Evolutionary conservation across 2,797 vertebrate species (phyloP).

Genomic region (Gambelia wislizenii): DNA sequence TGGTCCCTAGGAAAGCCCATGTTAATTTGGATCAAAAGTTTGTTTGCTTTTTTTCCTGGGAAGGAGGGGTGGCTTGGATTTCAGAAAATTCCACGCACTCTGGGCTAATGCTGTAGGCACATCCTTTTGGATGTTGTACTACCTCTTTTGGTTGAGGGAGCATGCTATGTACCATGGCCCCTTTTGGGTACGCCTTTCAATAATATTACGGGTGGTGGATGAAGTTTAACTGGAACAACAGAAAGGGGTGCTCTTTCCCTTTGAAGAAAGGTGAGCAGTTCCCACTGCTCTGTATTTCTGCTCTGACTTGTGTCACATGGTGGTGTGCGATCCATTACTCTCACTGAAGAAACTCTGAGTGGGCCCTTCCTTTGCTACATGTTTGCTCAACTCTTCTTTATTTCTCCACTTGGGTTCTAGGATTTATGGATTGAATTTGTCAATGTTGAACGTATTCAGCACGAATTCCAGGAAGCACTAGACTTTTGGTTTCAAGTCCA

Average conservation of each 20-base stretch:
- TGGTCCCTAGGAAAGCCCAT: background rate
- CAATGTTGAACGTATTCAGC: conserved; percentile 89
- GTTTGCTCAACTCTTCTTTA: background rate
- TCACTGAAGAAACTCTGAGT: background rate
- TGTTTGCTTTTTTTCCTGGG: rapidly evolving
- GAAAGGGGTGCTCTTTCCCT: too few relatives aligned
- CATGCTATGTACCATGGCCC: too few relatives aligned
- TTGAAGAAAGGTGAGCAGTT: background rate
- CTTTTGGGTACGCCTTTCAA: too few relatives aligned
- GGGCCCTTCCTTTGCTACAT: background rate
- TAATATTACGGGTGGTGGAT: too few relatives aligned
- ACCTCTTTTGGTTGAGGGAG: too few relatives aligned
- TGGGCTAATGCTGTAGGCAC: background rate
- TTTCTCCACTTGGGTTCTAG: conserved; percentile 71
- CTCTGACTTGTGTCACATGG: background rate
- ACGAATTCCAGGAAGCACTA: conserved; percentile 88
- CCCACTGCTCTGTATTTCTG: background rate
- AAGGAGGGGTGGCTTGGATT: background rate
- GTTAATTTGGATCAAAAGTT: background rate
- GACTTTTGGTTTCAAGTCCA: conserved; percentile 88
- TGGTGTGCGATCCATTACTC: background rate
- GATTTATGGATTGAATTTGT: conserved; percentile 94
- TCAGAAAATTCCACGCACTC: background rate
- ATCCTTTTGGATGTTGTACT: background rate
- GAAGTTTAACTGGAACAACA: too few relatives aligned